phyloP scores from a whole-genome alignment of 2,113 vertebrate species.

The Dinomys branickii region DNA sequence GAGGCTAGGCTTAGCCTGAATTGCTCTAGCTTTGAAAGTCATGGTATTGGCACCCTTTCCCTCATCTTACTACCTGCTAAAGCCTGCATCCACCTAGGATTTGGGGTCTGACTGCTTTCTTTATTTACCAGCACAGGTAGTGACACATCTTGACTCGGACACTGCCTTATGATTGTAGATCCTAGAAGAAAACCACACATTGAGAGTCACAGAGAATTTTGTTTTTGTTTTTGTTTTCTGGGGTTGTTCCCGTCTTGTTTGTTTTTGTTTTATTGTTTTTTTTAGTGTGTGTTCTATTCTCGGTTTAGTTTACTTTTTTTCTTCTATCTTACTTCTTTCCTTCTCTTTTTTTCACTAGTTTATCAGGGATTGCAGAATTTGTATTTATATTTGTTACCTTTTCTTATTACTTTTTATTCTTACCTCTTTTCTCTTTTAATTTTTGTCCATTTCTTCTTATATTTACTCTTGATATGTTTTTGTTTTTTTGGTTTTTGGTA shows the following conservation, averaged over 20 bases:
- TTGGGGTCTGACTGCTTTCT: background rate
- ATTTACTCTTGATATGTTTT: no score
- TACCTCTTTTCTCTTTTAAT: no score
- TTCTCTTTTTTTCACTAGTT: background rate
- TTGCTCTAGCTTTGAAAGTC: background rate
- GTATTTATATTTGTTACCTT: background rate
- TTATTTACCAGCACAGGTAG: background rate
- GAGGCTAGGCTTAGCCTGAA: background rate
- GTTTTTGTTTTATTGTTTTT: background rate
- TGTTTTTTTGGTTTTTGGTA: no score
- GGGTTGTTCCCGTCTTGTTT: background rate
- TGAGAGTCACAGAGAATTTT: background rate
- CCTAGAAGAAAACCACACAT: background rate
- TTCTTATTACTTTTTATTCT: background rate
- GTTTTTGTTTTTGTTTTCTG: background rate
- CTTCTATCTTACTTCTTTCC: background rate
- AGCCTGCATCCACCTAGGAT: background rate
- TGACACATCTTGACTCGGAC: background rate
- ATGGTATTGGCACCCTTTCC: background rate
- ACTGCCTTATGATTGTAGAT: background rate
- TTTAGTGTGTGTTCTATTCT: background rate
- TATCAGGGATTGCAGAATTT: background rate
- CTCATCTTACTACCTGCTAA: background rate
- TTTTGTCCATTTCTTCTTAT: no score
- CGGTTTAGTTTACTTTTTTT: background rate